Evolutionary conservation across 2,113 vertebrate species (phyloP).

Genomic region (Otis tarda): DNA sequence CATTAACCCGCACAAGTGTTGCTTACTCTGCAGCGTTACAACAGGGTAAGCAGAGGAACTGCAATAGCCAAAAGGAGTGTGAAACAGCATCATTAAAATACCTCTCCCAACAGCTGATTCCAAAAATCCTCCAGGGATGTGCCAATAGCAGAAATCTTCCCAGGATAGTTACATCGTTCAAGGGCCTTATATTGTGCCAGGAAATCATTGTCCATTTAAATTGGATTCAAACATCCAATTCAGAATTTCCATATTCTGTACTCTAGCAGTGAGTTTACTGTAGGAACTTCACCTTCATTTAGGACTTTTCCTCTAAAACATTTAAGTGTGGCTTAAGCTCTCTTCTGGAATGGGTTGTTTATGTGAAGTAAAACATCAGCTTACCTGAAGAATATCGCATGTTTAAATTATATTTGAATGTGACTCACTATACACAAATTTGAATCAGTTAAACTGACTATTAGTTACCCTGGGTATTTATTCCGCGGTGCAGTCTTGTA

Average conservation of each 20-base stretch:
- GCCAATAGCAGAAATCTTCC: background rate
- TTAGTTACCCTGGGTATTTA: background rate
- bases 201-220: background rate
- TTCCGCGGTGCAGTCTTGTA: background rate
- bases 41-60: background rate
- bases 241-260: background rate
- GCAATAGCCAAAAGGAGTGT: background rate
- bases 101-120: background rate
- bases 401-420: background rate
- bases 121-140: background rate
- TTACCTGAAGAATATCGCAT: background rate
- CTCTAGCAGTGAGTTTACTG: background rate
- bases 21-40: background rate
- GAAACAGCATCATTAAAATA: background rate
- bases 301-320: background rate
- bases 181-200: background rate
- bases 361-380: background rate
- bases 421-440: background rate
- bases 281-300: background rate
- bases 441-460: background rate
- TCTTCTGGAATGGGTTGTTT: background rate
- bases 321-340: background rate
- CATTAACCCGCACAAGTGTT: rapidly evolving
- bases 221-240: background rate
- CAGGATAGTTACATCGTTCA: background rate